Conservation (phyloP, 2,113 vertebrate genomes). For the Alaudala cheleensis region DNA sequence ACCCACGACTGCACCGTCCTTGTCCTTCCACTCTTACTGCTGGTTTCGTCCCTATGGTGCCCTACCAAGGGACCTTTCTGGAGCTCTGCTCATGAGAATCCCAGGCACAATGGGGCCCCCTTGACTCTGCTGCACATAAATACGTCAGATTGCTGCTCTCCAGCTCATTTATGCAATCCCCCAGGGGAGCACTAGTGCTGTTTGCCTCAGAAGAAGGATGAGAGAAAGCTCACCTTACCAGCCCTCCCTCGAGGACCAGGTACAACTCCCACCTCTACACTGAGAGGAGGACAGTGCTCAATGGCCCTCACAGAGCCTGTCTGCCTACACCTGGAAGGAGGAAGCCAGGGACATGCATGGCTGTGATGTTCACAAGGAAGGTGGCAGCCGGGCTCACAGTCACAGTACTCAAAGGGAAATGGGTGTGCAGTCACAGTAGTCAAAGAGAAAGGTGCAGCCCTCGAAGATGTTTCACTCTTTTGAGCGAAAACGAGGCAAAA, state of each 20-base stretch:
- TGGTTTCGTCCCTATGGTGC: neutral
- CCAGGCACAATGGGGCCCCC: neutral
- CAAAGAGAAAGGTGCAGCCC: neutral
- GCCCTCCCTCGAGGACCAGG: neutral
- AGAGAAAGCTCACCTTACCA: neutral
- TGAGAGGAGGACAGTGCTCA: neutral
- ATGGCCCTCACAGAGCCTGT: neutral
- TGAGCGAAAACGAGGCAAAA: neutral
- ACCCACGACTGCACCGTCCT: neutral
- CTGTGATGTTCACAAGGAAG: neutral
- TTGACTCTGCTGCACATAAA: neutral
- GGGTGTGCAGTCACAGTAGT: neutral
- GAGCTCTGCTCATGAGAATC: neutral
- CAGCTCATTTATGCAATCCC: neutral
- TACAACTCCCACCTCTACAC: neutral
- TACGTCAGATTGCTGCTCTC: neutral
- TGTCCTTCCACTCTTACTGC: rapidly evolving
- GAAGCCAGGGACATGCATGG: neutral
- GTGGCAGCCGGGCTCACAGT: neutral
- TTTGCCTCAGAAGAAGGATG: neutral
- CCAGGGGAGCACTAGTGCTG: neutral
- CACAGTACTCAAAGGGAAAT: neutral
- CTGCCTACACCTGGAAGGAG: neutral
- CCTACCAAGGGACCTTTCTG: neutral
- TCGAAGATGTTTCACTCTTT: neutral